A percentile compares a stretch with the other conserved stretches of the same genome.
phyloP scores from a whole-genome alignment of 2,113 vertebrate species.

The Sceloporus tristichus region DNA sequence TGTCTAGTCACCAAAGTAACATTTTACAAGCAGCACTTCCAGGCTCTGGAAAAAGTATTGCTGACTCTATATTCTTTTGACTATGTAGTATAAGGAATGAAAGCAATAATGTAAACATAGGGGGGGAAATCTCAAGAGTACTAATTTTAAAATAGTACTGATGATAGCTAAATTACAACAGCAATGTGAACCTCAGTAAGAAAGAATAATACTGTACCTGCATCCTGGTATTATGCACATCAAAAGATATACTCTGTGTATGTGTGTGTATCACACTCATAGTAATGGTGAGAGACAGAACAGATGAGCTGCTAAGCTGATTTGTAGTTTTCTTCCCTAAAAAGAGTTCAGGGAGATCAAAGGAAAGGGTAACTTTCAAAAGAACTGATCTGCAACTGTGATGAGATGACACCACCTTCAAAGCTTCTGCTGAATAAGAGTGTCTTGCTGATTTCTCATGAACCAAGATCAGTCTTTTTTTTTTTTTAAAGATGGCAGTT shows the following conservation, averaged over 20 bases:
- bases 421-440: constrained; percentile 19
- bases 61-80: background rate
- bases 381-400: constrained; percentile 47
- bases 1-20: too few species aligned
- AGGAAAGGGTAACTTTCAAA: constrained; percentile 38
- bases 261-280: background rate
- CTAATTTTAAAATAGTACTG: background rate
- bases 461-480: constrained; percentile 57
- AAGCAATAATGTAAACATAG: background rate
- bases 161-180: background rate
- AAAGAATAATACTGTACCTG: background rate
- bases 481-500: constrained; percentile 52
- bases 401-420: constrained; percentile 53
- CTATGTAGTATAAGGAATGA: background rate
- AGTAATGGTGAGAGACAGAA: constrained; percentile 8
- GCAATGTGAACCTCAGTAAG: rapidly evolving
- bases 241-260: background rate
- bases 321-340: constrained; percentile 40
- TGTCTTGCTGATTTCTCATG: constrained; percentile 19
- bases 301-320: background rate
- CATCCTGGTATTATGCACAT: background rate
- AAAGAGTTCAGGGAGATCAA: constrained; percentile 45
- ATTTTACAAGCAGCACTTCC: too few species aligned
- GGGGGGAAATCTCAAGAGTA: background rate
- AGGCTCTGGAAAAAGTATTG: too few species aligned